Base-by-base conservation (phyloP, 2,888 invertebrate genomes). In the Dolichopus griseipennis region DNA sequence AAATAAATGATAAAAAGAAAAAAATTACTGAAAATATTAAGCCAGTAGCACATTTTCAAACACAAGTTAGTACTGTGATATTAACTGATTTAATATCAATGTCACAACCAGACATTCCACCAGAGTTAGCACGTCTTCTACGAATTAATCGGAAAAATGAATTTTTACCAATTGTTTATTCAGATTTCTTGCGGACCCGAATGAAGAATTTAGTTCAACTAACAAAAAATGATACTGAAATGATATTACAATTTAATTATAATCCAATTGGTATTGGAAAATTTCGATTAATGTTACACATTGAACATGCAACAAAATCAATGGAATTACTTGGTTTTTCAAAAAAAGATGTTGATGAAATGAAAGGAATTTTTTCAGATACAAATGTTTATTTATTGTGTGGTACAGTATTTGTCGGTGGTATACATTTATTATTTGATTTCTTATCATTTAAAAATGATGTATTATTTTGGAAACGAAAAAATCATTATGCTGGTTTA, bases 361-460 rank as follows among this genome's bases (percentile, higher is more conserved):
- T 96, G 0, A 97, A 97, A 81, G 92, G 93, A 66, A 92, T 99
- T 74, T 96, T 98, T 82, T 92, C 93, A 0, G 97, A 97, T 76
- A 97, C 97, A 0, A 97, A 97, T 80, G 84, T 97, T 63, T 95
- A 93, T 79, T 85, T 99, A 69, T 82, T 98, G 64, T 90, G 93
- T 73, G 87, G 92, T 68, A 98, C 98, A 2, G 88, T 98, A 73
- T 84, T 92, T 75, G 91, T 98, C 73, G 92, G 95, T 61, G 91
- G 95, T 73, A 85, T 94, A 76, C 98, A 98, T 86, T 95, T 97
- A 83, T 82, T 98, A 62, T 95, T 99, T 77, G 98, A 99, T 80
- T 95, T 98, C 78, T 83, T 99, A 67, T 95, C 98, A 0, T 97
- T 99, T 79, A 99, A 98, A 85, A 97, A 97, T 79, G 98, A 99